Percentiles rank a stretch among this genome's conserved stretches.
phyloP scores from a whole-genome alignment of 2,888 invertebrate genomes.

The Conistra vaccinii region DNA sequence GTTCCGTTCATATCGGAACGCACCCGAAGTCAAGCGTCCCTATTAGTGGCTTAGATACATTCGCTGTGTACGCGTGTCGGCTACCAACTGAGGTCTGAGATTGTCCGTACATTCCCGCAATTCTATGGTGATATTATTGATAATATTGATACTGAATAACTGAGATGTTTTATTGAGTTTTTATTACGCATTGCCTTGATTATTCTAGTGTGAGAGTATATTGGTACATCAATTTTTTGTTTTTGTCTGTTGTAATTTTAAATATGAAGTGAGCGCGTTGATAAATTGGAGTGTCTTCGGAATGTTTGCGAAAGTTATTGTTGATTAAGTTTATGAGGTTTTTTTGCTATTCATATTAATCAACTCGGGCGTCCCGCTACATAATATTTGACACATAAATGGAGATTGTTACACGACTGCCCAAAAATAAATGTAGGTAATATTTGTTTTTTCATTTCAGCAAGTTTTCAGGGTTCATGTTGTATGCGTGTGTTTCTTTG shows the following conservation, averaged over 20 bases:
- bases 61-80: slow-evolving; percentile 50
- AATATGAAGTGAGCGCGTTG: not conserved
- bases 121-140: slow-evolving; percentile 39
- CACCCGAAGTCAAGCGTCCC: not conserved
- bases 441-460: too few species aligned
- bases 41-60: slow-evolving; percentile 38
- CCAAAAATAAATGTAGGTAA: too few species aligned
- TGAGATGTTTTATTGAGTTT: slow-evolving; percentile 31
- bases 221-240: not conserved
- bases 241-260: too few species aligned
- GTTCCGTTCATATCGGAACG: slow-evolving; percentile 40
- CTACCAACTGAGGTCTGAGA: slow-evolving; percentile 56
- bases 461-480: too few species aligned
- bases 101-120: slow-evolving; percentile 31
- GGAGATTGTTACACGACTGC: not conserved
- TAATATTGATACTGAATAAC: slow-evolving; percentile 27
- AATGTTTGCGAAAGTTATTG: not conserved
- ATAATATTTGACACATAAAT: not conserved
- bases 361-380: not conserved
- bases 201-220: slow-evolving; percentile 8
- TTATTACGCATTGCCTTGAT: slow-evolving; percentile 28
- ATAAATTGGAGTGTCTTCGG: not conserved
- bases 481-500: too few species aligned
- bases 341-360: not conserved
- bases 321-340: not conserved